These are phyloP conservation scores for Pandion haliaetus DNA, from an alignment of 2,113 vertebrate species.

Conservation along the genomic window DNA sequence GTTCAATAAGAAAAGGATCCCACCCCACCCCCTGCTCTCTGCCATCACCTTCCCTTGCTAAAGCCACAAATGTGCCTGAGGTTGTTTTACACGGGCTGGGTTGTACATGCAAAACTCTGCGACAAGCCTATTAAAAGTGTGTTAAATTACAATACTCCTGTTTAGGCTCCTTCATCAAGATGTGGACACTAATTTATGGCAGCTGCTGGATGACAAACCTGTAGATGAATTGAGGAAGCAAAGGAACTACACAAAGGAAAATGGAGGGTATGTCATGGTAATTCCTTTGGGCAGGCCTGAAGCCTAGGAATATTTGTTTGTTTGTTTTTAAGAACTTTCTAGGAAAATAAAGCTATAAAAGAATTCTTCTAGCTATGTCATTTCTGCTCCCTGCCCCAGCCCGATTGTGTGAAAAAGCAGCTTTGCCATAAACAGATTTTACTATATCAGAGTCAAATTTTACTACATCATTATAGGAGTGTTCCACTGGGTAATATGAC, in stretches of 20 bases:
- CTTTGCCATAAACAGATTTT: constrained; percentile 82
- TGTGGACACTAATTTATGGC: constrained; percentile 13
- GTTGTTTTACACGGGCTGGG: neutral
- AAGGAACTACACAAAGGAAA: neutral
- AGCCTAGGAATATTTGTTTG: neutral
- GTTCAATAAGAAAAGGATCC: neutral
- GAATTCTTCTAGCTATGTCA: neutral
- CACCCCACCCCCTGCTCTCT: neutral
- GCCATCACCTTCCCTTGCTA: neutral
- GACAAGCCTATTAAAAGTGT: constrained; percentile 8
- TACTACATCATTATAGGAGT: constrained; percentile 80
- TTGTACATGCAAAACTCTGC: neutral
- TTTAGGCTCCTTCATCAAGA: neutral
- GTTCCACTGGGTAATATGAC: constrained; percentile 71
- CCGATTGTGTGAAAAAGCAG: constrained; percentile 70
- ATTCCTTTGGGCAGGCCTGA: neutral
- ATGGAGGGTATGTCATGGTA: neutral
- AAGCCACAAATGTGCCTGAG: neutral
- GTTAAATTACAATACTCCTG: constrained; percentile 42
- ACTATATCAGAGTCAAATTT: constrained; percentile 86
- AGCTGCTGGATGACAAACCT: neutral
- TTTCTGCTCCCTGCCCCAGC: neutral
- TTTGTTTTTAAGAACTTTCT: neutral
- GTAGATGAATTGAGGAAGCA: neutral
- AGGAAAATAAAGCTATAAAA: neutral